These are phyloP conservation scores for Odontophorus gujanensis DNA, from an alignment of 2,113 vertebrate species.

Conservation along the genomic window DNA sequence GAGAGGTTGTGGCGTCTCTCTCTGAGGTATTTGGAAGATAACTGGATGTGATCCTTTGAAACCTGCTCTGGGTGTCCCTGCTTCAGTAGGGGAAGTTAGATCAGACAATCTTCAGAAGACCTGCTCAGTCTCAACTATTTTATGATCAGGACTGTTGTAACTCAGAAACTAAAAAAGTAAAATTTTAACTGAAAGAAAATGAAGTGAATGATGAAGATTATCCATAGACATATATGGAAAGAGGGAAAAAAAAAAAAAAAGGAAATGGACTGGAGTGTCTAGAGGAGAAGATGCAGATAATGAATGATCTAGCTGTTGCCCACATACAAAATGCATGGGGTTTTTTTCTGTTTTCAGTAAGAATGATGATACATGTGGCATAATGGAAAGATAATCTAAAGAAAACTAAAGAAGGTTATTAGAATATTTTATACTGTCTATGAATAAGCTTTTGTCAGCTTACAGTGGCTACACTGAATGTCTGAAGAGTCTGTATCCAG, in stretches of 20 bases:
- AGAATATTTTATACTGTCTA: neutral
- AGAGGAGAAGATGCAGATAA: neutral
- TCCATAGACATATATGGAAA: neutral
- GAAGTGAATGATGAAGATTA: neutral
- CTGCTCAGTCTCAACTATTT: too few relatives aligned
- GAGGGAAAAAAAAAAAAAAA: neutral
- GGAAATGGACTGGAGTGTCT: neutral
- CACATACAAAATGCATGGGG: neutral
- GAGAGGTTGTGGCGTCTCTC: too few relatives aligned
- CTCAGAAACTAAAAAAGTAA: neutral
- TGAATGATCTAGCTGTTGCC: fast-evolving
- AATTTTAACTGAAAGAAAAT: neutral
- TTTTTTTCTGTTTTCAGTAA: neutral
- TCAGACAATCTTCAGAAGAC: too few relatives aligned
- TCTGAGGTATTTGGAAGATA: too few relatives aligned
- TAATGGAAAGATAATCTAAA: neutral
- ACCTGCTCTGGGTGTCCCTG: too few relatives aligned
- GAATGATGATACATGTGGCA: neutral
- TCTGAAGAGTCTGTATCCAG: neutral
- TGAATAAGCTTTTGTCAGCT: neutral
- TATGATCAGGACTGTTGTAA: neutral
- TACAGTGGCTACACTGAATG: neutral
- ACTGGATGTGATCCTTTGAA: too few relatives aligned
- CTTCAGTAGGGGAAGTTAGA: too few relatives aligned
- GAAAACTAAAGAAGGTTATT: neutral